Evolutionary conservation across 2,113 vertebrate species (phyloP), one percentile per base, ranked within the genome.

Genomic region (Formicarius rufipectus): DNA sequence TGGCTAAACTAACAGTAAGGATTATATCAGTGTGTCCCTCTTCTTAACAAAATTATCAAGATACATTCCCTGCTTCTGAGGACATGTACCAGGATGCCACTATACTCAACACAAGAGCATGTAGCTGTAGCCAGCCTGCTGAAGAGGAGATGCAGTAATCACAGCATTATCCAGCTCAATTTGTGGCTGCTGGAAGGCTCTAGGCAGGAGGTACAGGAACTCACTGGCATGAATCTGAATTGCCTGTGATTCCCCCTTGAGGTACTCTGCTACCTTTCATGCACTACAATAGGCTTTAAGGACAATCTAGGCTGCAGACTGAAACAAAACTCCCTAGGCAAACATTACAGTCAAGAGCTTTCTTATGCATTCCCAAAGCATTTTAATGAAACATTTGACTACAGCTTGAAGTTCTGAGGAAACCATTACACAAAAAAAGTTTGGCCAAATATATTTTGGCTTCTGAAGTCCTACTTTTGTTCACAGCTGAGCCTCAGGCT

Each of bases 391-490:
- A 87, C 6, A 2, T 63, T 60, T 95, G 60, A 93, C 60, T 94
- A 87, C 39, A 87, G 56, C 52, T 84, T 66, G 44, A 55, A 87
- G 76, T 89, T 90, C 93, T 72, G 73, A 96, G 66, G 77, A 95
- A 95, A 71, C 22, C 35, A 67, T 95, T 89, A 78, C 22, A 75
- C 31, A 86, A 60, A 87, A 87, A 82, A 81, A 35, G 30, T 88
- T 81, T 90, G 52, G 87, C 76, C 86, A 93, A 92, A 95, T 84
- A 37, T 33, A 67, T 81, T 95, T 86, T 92, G 89, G 83, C 79
- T 89, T 84, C 73, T 63, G 14, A 95, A 90, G 63, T 58, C 47
- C 44, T 67, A 21, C 67, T 86, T 90, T 64, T 80, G 60, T 37
- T 90, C 91, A 87, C 60, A 92, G 89, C 80, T 72, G 76, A 95